Evolutionary conservation across 2,888 invertebrate species (phyloP).

Genomic region (Arctia plantaginis): DNA sequence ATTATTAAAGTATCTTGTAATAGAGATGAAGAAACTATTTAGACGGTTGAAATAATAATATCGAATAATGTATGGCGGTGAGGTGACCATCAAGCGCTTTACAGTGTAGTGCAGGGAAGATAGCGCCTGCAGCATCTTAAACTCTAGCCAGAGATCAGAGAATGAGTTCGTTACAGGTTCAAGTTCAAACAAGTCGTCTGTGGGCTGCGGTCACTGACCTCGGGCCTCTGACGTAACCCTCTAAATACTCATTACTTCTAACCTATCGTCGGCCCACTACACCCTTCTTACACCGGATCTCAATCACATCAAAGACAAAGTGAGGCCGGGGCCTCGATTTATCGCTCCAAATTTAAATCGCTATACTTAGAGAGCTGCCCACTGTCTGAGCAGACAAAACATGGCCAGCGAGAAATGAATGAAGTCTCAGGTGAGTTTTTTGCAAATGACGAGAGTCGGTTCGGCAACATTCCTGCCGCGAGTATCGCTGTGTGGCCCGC

Average conservation of each 20-base stretch:
- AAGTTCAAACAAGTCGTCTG: conserved; percentile 61
- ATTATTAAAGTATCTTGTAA: too few species aligned
- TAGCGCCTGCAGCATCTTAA: background rate
- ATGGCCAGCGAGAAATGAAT: conserved; percentile 47
- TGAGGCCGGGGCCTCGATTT: conserved; percentile 2
- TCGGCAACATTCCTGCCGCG: conserved; percentile 36
- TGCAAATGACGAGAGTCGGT: conserved; percentile 26
- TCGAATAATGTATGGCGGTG: background rate
- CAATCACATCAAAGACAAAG: background rate
- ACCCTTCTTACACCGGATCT: background rate
- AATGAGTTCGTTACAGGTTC: conserved; percentile 58
- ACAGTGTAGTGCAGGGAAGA: background rate
- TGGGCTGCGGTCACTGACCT: conserved; percentile 60
- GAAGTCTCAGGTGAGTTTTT: conserved; percentile 47
- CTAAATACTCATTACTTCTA: conserved; percentile 39
- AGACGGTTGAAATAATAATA: background rate
- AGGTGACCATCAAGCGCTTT: background rate
- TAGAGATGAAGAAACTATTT: too few species aligned
- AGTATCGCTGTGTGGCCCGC: conserved; percentile 23
- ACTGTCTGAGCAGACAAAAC: conserved; percentile 44
- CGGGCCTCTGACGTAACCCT: conserved; percentile 54
- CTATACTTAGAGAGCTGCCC: conserved; percentile 41
- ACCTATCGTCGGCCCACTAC: conserved; percentile 13
- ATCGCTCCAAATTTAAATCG: conserved; percentile 43
- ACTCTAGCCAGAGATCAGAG: background rate